Evolutionary conservation across 2,888 invertebrate genomes (phyloP), one percentile per base, ranked within the genome.

Genomic region (Drosophila barbarae): DNA sequence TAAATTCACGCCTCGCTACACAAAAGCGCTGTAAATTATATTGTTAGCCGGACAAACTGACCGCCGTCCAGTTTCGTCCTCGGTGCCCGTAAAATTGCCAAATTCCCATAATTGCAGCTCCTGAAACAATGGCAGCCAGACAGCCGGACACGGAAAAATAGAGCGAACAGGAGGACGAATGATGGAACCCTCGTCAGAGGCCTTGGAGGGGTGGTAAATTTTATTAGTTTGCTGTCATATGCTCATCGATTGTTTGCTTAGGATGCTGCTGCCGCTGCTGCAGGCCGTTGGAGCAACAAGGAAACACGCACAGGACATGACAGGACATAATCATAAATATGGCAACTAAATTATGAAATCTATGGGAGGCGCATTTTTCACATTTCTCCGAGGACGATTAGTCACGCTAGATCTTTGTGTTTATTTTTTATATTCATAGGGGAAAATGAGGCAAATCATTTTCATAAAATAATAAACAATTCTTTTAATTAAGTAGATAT

Each of bases 1-100:
- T 66, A 69, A 76, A 85, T 82, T 83, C 82, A 82, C 82, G 82
- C 82, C 82, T 82, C 82, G 84, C 82, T 85, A 76, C 81, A 84
- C 82, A 82, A 82, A 82, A 85, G 82, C 84, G 69, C 72, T 76
- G 85, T 82, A 82, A 82, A 85, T 82, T 82, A 82, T 77, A 73
- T 72, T 74, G 76, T 82, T 82, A 82, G 59, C 34, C 28, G 15
- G 15, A 38, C 54, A 23, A 32, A 54, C 58, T 65, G 78, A 65
- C 73, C 84, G 67, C 47, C 21, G 71, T 30, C 47, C 73, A 59
- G 57, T 21, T 35, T 38, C 18, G 41, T 34, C 15, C 38, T 39
- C 18, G 36, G 34, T 36, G 44, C 30, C 42, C 49, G 60, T 49
- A 36, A 69, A 69, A 70, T 58, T 65, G 71, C 50, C 59, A 36